Percentiles rank a stretch among this genome's conserved stretches.
These are phyloP conservation scores for Romanogobio albipinnatus DNA, from an alignment of 2,113 vertebrate genomes.

Conservation along the genomic window DNA sequence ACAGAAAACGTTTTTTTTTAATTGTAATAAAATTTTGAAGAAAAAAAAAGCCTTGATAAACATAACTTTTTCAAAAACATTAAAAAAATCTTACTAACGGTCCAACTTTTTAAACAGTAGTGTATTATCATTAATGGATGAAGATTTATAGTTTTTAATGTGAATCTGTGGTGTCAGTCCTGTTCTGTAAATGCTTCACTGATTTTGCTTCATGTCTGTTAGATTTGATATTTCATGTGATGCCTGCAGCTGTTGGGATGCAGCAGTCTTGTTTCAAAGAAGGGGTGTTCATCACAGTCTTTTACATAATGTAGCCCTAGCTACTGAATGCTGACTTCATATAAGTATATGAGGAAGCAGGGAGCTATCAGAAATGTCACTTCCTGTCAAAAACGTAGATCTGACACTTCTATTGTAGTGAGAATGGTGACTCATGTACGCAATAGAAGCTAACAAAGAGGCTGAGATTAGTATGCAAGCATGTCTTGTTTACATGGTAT, in stretches of 20 bases:
- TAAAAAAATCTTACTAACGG: neutral
- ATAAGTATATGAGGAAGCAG: neutral
- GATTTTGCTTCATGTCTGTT: neutral
- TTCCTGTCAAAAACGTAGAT: constrained; percentile 3
- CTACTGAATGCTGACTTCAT: constrained; percentile 10
- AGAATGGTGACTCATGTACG: neutral
- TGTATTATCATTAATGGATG: neutral
- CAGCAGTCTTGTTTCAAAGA: neutral
- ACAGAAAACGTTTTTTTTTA: too few species aligned
- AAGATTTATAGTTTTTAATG: neutral
- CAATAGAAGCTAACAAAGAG: neutral
- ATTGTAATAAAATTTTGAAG: too few species aligned
- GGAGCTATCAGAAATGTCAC: neutral
- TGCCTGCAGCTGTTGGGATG: neutral
- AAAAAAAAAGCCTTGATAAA: neutral
- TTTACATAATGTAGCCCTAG: neutral
- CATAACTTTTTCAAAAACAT: neutral
- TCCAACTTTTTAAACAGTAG: neutral
- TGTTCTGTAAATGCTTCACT: neutral
- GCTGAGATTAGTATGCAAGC: neutral
- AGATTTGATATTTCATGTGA: constrained; percentile 5
- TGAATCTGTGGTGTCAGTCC: neutral
- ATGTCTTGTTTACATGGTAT: neutral
- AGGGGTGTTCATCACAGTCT: neutral
- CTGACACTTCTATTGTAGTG: neutral